A percentile compares a stretch with the other conserved stretches of the same genome.
These are phyloP conservation scores for Romanomermis culicivorax DNA, from an alignment of 2,888 invertebrate genomes.

Conservation along the genomic window DNA sequence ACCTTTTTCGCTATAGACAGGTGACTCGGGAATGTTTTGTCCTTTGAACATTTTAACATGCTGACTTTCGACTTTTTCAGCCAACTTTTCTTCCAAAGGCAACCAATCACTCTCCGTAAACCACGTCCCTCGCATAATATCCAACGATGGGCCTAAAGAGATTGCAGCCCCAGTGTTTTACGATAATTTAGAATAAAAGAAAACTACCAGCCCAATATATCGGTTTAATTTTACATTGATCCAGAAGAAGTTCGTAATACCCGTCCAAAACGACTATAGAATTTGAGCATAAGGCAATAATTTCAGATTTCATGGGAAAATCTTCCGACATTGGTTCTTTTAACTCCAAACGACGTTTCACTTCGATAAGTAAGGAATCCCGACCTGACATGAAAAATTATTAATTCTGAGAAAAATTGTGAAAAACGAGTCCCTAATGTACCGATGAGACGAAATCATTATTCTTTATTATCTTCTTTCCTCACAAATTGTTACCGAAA, in stretches of 20 bases:
- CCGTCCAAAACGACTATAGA: conserved; percentile 23
- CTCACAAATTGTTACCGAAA: too few species aligned
- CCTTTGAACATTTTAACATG: conserved; percentile 40
- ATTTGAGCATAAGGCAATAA: not conserved
- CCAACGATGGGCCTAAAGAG: conserved; percentile 36
- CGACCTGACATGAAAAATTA: conserved; percentile 5
- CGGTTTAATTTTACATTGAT: conserved; percentile 25
- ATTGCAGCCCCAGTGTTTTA: not conserved
- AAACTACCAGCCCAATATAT: conserved; percentile 47
- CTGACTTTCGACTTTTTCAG: conserved; percentile 40
- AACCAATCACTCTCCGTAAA: conserved; percentile 44
- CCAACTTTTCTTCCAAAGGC: conserved; percentile 40
- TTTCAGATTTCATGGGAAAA: not conserved
- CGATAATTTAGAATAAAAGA: too few species aligned
- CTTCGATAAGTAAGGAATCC: conserved; percentile 24
- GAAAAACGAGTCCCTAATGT: too few species aligned
- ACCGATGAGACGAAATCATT: too few species aligned
- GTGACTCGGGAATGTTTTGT: conserved; percentile 23
- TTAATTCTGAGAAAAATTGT: too few species aligned
- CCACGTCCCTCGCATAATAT: conserved; percentile 44
- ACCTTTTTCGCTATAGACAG: conserved; percentile 22
- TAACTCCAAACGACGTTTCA: conserved; percentile 17
- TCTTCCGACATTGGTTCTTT: not conserved
- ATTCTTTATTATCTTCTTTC: too few species aligned
- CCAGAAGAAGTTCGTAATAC: conserved; percentile 14